Percentiles rank a stretch among this genome's conserved stretches.
Conservation (phyloP, 2,888 invertebrate species). For the Drosophila merina region DNA sequence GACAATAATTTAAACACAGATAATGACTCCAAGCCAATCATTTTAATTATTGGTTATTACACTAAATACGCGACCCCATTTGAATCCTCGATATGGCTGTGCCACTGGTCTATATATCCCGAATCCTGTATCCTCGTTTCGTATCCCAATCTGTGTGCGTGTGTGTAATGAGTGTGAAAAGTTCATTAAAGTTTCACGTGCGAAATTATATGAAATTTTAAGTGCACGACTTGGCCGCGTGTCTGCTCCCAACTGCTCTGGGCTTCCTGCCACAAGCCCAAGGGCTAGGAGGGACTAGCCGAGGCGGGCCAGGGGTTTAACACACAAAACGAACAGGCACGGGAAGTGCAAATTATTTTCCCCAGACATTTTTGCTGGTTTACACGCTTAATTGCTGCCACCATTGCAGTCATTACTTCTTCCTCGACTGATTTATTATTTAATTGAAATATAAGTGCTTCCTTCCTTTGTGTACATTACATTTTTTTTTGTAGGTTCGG, state of each 20-base stretch:
- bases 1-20: neutral
- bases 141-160: conserved; percentile 28
- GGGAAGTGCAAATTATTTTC: conserved; percentile 51
- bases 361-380: conserved; percentile 35
- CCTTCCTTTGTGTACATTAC: neutral
- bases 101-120: conserved; percentile 4
- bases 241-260: conserved; percentile 17
- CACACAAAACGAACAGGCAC: conserved; percentile 15
- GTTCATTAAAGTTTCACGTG: conserved; percentile 79
- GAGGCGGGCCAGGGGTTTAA: neutral
- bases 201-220: conserved; percentile 70
- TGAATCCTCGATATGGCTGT: neutral
- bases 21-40: neutral
- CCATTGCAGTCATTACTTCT: conserved; percentile 56
- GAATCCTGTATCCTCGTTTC: neutral
- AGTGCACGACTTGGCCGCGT: conserved; percentile 55
- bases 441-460: conserved; percentile 37
- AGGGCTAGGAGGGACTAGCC: neutral
- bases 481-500: conserved; percentile 1
- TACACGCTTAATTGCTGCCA: conserved; percentile 52
- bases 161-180: conserved; percentile 75
- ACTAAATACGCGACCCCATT: neutral
- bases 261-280: conserved; percentile 16
- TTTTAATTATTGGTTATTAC: neutral
- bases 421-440: conserved; percentile 57